Conservation (phyloP, 1,140 invertebrate species). For the Musca domestica region DNA sequence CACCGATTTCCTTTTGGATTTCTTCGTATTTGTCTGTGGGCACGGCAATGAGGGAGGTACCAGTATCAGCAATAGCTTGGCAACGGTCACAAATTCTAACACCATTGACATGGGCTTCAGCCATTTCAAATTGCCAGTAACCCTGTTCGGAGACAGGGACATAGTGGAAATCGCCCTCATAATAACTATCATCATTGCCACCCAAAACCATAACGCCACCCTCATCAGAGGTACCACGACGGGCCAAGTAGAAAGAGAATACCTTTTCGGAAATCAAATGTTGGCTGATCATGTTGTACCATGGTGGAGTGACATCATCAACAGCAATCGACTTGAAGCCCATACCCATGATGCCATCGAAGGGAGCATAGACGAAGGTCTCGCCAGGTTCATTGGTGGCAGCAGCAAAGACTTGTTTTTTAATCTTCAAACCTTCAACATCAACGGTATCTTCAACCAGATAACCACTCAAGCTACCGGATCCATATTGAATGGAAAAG, state of each 20-base stretch:
- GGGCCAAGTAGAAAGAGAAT: constrained; percentile 86
- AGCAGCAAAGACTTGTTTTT: constrained; percentile 92
- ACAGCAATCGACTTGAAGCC: constrained; percentile 84
- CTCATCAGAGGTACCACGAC: constrained; percentile 62
- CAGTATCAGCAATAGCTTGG: constrained; percentile 73
- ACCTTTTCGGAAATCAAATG: constrained; percentile 71
- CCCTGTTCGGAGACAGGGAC: constrained; percentile 43
- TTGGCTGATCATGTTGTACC: constrained; percentile 91
- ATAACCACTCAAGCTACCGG: constrained; percentile 91
- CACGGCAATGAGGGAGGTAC: constrained; percentile 72
- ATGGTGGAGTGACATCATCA: constrained; percentile 85
- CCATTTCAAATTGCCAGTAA: constrained; percentile 53
- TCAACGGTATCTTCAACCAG: constrained; percentile 83
- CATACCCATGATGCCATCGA: constrained; percentile 96
- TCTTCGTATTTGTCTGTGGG: constrained; percentile 53
- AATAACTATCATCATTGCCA: constrained; percentile 39
- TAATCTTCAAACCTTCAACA: constrained; percentile 65
- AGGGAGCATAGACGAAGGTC: constrained; percentile 84
- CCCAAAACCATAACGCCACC: constrained; percentile 46
- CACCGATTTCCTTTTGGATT: constrained; percentile 17
- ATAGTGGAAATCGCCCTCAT: constrained; percentile 39
- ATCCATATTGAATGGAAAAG: constrained; percentile 93
- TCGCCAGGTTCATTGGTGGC: constrained; percentile 74
- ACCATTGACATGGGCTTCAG: constrained; percentile 29
- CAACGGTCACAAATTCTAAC: constrained; percentile 55